These are phyloP conservation scores for Argopecten irradians DNA, from an alignment of 1,140 invertebrate species.

Conservation along the genomic window DNA sequence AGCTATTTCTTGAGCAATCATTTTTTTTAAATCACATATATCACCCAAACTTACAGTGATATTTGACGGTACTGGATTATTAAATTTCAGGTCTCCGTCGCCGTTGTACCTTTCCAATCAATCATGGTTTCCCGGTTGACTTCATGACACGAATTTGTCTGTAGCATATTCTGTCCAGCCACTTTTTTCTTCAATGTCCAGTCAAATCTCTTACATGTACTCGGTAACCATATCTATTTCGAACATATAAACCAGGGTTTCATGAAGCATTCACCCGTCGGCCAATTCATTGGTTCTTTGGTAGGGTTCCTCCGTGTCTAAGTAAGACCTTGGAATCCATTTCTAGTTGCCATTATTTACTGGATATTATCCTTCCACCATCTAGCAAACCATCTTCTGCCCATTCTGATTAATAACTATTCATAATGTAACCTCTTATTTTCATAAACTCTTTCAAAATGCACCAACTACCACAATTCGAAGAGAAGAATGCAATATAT, in stretches of 20 bases:
- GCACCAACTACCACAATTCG: constrained; percentile 45
- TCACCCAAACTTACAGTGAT: no score
- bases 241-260: constrained; percentile 69
- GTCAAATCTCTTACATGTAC: constrained; percentile 60
- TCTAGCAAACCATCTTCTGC: constrained; percentile 50
- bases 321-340: constrained; percentile 52
- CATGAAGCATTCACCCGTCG: constrained; percentile 62
- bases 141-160: constrained; percentile 58
- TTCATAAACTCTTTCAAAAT: constrained; percentile 46
- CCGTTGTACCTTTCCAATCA: constrained; percentile 67
- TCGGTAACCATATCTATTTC: constrained; percentile 67
- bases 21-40: no score
- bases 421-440: constrained; percentile 46
- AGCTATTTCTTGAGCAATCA: no score
- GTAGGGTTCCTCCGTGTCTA: constrained; percentile 50
- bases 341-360: constrained; percentile 49
- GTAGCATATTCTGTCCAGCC: constrained; percentile 53
- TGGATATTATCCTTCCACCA: constrained; percentile 44
- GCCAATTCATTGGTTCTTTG: constrained; percentile 58
- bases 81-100: constrained; percentile 65
- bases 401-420: constrained; percentile 47
- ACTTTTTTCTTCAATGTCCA: constrained; percentile 32
- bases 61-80: constrained; percentile 17
- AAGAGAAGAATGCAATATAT: constrained; percentile 58
- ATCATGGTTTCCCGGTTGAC: constrained; percentile 58